Evolutionary conservation across 2,797 vertebrate genomes (phyloP).

Genomic region (Astyanax mexicanus): DNA sequence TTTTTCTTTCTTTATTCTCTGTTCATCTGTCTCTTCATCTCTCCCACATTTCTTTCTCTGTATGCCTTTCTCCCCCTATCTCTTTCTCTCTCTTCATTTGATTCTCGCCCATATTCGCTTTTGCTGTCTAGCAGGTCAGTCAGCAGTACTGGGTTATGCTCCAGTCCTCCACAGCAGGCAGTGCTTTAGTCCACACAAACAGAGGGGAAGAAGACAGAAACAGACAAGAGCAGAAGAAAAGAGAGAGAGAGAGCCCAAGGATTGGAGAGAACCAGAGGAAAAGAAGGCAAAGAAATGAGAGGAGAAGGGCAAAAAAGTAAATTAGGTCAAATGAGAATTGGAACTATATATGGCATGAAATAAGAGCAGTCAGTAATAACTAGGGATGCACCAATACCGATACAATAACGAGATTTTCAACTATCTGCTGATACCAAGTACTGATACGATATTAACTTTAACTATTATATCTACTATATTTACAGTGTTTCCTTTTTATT

Average conservation of each 20-base stretch:
- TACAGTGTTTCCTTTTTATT: too few species aligned
- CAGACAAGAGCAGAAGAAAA: conserved; percentile 2
- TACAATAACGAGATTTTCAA: too few species aligned
- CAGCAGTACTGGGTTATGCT: conserved; percentile 55
- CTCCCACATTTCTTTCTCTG: too few species aligned
- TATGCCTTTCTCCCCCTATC: conserved; percentile 9
- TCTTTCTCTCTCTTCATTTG: neutral
- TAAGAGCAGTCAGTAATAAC: conserved; percentile 53
- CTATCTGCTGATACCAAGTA: too few species aligned
- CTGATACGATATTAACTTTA: too few species aligned
- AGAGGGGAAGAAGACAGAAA: conserved; percentile 7
- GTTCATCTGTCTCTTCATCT: conserved; percentile 10
- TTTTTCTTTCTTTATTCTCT: neutral
- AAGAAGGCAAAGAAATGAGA: neutral
- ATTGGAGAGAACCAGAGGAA: neutral
- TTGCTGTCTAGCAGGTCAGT: conserved; percentile 65
- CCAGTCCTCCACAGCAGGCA: conserved; percentile 50
- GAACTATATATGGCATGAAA: conserved; percentile 57
- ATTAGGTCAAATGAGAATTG: conserved; percentile 42
- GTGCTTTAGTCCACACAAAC: conserved; percentile 25
- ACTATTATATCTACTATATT: too few species aligned
- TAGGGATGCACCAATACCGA: too few species aligned
- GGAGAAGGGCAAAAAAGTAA: conserved; percentile 18
- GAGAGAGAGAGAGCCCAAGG: neutral
- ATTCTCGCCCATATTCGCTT: neutral